Evolutionary conservation across 1,140 invertebrate species (phyloP), one percentile per base, ranked within the genome.

Genomic region (Penaeus vannamei): DNA sequence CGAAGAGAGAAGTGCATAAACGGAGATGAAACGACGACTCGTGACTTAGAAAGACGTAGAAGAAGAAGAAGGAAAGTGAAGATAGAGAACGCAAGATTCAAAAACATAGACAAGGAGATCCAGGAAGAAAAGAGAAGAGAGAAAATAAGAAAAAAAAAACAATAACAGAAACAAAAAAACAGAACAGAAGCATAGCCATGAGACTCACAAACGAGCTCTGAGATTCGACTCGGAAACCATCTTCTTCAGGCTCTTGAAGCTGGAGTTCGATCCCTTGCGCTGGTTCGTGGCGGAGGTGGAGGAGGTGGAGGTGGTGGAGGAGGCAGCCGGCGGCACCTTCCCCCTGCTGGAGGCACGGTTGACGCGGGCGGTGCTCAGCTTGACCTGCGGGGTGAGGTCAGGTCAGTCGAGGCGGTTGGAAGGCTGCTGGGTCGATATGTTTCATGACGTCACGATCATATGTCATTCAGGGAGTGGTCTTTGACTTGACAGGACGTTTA

Each of bases 151-250:
- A 20, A 32, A n/a, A 32, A 72, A 32, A 1, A 32, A 19, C 10
- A 72, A 42, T 29, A 42, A 81, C 10, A 81, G 29, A 2, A 42
- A 81, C 19, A 19, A 36, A 80, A 17, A 81, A 81, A 80, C 12
- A 80, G 36, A 80, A 20, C 53, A 5, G 20, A n/a, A 8, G 10
- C 3, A 29, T 26, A 79, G 14, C 10, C 20, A 86, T 8, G 4
- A 76, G 26, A 80, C 87, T 89, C 84, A 89, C 87, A 89, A 85
- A 84, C 87, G 83, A 61, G 82, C 32, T 22, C 87, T 26, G 32
- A 89, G 61, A n/a, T 32, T 87, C 8, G 61, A 53, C 19, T 87
- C 86, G 1, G 86, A 87, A 5, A 87, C 62, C 79, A 82, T 42
- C 61, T 72, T 66, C 86, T 87, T 87, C 64, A 87, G 79, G 26